These are phyloP conservation scores for Burhinus oedicnemus DNA, from an alignment of 2,113 vertebrate species.

Conservation along the genomic window DNA sequence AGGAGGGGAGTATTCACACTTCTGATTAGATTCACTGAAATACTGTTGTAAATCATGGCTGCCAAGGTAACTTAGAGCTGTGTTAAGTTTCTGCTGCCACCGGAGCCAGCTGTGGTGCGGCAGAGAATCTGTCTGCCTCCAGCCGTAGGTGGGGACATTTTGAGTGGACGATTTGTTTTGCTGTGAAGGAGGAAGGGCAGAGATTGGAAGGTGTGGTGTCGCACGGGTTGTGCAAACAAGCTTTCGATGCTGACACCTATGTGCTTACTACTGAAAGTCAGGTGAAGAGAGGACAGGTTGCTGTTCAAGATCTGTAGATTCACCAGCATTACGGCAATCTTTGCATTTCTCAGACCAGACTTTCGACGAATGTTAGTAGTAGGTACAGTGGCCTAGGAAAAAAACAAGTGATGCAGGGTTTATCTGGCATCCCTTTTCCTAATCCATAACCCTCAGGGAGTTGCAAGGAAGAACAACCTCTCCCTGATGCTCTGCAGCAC, in stretches of 20 bases:
- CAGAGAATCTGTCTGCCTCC: neutral
- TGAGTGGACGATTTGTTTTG: neutral
- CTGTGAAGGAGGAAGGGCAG: neutral
- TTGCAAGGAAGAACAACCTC: neutral
- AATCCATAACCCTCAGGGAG: neutral
- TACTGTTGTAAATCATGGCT: slow-evolving; percentile 88
- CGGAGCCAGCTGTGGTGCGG: neutral
- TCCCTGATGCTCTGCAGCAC: neutral
- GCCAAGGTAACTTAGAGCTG: slow-evolving; percentile 71
- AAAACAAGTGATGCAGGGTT: neutral
- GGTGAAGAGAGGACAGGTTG: neutral
- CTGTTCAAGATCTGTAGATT: neutral
- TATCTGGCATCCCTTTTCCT: neutral
- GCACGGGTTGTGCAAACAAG: neutral
- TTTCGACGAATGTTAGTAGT: neutral
- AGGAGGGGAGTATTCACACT: slow-evolving; percentile 90
- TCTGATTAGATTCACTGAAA: slow-evolving; percentile 94
- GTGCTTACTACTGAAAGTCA: neutral
- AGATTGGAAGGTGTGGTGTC: neutral
- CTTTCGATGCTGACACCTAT: neutral
- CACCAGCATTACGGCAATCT: neutral
- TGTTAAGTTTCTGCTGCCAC: neutral
- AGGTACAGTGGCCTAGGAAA: neutral
- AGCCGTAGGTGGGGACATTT: neutral
- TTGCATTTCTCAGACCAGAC: neutral